These are phyloP conservation scores for Cyprinodon variegatus DNA, from an alignment of 2,113 vertebrate species.

Conservation along the genomic window DNA sequence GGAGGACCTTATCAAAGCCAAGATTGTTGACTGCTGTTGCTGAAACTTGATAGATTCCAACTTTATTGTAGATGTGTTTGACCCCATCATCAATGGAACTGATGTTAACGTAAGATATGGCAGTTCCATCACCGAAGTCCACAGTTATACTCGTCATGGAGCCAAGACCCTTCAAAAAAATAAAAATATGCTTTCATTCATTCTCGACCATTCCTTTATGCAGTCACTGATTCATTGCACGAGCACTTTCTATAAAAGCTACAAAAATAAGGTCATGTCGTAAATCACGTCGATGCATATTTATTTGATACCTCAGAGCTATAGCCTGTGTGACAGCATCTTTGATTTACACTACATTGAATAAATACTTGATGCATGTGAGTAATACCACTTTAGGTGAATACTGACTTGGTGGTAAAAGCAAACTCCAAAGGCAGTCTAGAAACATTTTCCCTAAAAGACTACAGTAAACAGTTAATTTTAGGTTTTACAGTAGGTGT, in stretches of 20 bases:
- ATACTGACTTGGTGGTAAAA: neutral
- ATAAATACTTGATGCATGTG: constrained; percentile 16
- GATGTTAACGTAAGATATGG: constrained; percentile 89
- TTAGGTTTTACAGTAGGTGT: neutral
- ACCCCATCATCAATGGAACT: constrained; percentile 92
- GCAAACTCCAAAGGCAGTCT: neutral
- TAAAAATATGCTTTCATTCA: constrained; percentile 39
- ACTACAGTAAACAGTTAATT: neutral
- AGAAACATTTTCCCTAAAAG: neutral
- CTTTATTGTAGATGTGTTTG: constrained; percentile 88
- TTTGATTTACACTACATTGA: constrained; percentile 24
- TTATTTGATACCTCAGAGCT: constrained; percentile 30
- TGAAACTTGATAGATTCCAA: constrained; percentile 90
- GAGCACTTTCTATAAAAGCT: constrained; percentile 35
- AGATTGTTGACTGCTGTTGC: constrained; percentile 88
- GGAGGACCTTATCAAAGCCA: constrained; percentile 86
- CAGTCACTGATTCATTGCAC: constrained; percentile 24
- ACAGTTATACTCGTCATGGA: constrained; percentile 89
- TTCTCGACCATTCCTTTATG: constrained; percentile 10
- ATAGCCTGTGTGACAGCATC: constrained; percentile 28
- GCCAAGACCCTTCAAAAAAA: constrained; percentile 83
- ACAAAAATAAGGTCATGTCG: constrained; percentile 35
- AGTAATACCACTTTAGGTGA: neutral
- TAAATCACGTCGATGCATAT: constrained; percentile 45
- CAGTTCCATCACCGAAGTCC: constrained; percentile 90